Evolutionary conservation across 2,113 vertebrate species (phyloP).

Genomic region (Numida meleagris): DNA sequence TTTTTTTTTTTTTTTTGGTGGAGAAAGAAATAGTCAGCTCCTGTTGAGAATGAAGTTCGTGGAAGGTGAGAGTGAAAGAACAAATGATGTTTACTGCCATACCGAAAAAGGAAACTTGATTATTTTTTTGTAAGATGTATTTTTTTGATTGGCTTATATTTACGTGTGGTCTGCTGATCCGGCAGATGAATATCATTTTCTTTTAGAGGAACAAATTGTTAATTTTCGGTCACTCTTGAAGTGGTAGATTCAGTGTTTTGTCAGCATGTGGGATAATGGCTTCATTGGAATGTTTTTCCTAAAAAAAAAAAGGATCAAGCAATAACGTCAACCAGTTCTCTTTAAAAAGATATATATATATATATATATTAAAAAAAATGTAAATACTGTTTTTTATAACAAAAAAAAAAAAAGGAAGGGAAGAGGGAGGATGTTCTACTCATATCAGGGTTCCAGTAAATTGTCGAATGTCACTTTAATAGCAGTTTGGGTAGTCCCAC

Average conservation of each 20-base stretch:
- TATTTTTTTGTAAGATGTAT: constrained; percentile 22
- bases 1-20: not conserved
- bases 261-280: constrained; percentile 29
- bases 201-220: constrained; percentile 21
- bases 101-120: constrained; percentile 25
- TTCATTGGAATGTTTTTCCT: constrained; percentile 27
- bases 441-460: constrained; percentile 42
- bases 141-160: constrained; percentile 52
- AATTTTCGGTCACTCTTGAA: constrained; percentile 48
- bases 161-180: constrained; percentile 1
- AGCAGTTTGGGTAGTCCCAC: constrained; percentile 55
- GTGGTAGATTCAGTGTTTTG: not conserved
- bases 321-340: constrained; percentile 74
- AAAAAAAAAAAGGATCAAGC: constrained; percentile 56
- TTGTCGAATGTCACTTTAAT: constrained; percentile 66
- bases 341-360: not conserved
- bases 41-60: constrained; percentile 34
- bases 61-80: constrained; percentile 51
- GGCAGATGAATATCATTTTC: not conserved
- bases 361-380: not conserved
- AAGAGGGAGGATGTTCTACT: constrained; percentile 17
- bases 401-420: constrained; percentile 14
- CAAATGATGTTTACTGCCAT: constrained; percentile 65
- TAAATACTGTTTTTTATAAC: constrained; percentile 26
- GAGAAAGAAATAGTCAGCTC: constrained; percentile 4